A percentile compares a stretch with the other conserved stretches of the same genome.
These are phyloP conservation scores for Napeogenes inachia DNA, from an alignment of 2,888 invertebrate genomes.

Conservation along the genomic window DNA sequence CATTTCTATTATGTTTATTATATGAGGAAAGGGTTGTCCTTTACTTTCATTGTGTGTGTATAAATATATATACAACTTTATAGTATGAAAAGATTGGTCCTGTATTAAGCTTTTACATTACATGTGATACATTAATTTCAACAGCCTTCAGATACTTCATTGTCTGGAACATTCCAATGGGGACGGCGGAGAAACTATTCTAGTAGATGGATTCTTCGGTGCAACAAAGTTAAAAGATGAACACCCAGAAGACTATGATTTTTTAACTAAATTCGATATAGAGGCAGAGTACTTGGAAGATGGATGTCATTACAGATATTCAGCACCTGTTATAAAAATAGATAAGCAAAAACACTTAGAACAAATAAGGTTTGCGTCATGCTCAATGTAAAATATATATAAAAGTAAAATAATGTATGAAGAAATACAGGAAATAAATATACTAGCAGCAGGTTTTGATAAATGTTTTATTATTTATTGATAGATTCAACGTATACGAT, in stretches of 20 bases:
- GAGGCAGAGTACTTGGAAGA: slow-evolving; percentile 82
- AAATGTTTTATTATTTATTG: slow-evolving; percentile 13
- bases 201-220: slow-evolving; percentile 85
- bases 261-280: slow-evolving; percentile 75
- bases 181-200: slow-evolving; percentile 83
- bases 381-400: not conserved
- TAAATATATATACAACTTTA: too few relatives aligned
- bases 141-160: slow-evolving; percentile 67
- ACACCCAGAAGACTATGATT: slow-evolving; percentile 76
- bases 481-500: slow-evolving; percentile 85
- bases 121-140: too few relatives aligned
- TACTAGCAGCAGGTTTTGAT: not conserved
- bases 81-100: too few relatives aligned
- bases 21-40: too few relatives aligned
- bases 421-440: not conserved
- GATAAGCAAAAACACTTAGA: slow-evolving; percentile 75
- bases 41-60: too few relatives aligned
- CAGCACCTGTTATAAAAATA: slow-evolving; percentile 78
- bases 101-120: too few relatives aligned
- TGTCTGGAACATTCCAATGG: slow-evolving; percentile 71
- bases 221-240: slow-evolving; percentile 75
- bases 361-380: slow-evolving; percentile 75
- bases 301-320: slow-evolving; percentile 75
- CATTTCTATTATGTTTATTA: too few relatives aligned
- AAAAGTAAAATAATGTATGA: not conserved